phyloP scores from a whole-genome alignment of 37 sponge, comb jelly and placozoan species.

The Theonella swinhoei region DNA sequence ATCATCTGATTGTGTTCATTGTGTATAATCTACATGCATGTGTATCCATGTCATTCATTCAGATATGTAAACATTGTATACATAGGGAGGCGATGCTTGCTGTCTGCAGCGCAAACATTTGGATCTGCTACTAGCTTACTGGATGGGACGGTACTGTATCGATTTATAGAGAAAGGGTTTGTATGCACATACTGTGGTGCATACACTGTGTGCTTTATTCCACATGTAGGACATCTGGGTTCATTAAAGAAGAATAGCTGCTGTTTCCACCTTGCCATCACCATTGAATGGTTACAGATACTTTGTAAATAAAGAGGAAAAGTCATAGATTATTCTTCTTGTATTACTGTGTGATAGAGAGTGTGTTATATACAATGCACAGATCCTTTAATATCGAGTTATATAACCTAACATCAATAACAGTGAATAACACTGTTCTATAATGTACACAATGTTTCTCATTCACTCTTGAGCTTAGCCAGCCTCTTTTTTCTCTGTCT shows the following conservation, averaged over 20 bases:
- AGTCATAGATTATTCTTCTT: background rate
- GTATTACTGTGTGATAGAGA: background rate
- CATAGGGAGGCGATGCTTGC: conserved; percentile 44
- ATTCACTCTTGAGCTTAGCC: conserved; percentile 27
- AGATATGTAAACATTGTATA: background rate
- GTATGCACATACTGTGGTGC: background rate
- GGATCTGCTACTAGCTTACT: conserved; percentile 53
- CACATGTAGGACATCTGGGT: conserved; percentile 11
- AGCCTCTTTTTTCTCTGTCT: conserved; percentile 71
- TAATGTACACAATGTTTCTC: background rate
- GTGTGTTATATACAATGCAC: background rate
- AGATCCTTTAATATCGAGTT: background rate
- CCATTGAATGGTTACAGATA: background rate
- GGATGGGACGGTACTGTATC: conserved; percentile 61
- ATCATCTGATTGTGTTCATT: too few relatives aligned
- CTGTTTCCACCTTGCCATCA: background rate
- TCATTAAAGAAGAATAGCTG: background rate
- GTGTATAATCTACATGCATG: background rate
- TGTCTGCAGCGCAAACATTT: conserved; percentile 49
- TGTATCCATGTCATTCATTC: background rate
- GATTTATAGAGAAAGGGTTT: background rate
- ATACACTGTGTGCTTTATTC: background rate
- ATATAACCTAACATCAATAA: background rate
- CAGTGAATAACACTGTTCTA: too few relatives aligned
- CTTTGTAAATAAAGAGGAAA: background rate